These are phyloP conservation scores for Drosophila affinis DNA, from an alignment of 2,888 invertebrate species.

Conservation along the genomic window DNA sequence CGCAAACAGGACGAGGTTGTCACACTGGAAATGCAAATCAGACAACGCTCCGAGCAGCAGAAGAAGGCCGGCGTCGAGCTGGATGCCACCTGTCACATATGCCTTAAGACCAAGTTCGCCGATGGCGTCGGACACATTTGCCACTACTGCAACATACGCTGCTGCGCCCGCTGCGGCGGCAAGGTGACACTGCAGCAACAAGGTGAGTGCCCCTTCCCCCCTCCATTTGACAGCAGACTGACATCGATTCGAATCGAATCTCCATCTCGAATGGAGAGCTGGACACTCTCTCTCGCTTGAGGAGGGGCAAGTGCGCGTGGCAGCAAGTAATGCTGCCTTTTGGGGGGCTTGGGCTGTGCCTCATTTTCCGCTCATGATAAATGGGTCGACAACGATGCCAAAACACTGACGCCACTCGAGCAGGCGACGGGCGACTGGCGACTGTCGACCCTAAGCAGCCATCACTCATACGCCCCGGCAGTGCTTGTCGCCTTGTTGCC, in stretches of 20 bases:
- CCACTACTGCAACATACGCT: conserved; percentile 97
- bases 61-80: conserved; percentile 95
- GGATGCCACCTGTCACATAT: conserved; percentile 99
- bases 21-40: conserved; percentile 94
- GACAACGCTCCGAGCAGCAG: conserved; percentile 95
- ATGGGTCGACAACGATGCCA: conserved; percentile 57
- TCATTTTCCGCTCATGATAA: conserved; percentile 62
- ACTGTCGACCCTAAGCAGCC: conserved; percentile 33
- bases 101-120: conserved; percentile 99
- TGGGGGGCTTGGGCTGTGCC: conserved; percentile 12
- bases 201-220: conserved; percentile 86
- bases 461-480: conserved; percentile 69
- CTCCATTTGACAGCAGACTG: conserved; percentile 11
- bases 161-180: conserved; percentile 99
- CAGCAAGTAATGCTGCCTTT: conserved; percentile 52
- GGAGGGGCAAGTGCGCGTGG: conserved; percentile 50
- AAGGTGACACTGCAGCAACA: conserved; percentile 97
- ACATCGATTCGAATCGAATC: background rate
- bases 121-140: conserved; percentile 99
- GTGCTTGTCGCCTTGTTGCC: conserved; percentile 31
- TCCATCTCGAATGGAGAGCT: background rate
- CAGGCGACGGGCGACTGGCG: conserved; percentile 61
- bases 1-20: conserved; percentile 96
- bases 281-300: conserved; percentile 44
- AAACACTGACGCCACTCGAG: conserved; percentile 64